A percentile compares a stretch with the other conserved stretches of the same genome.
These are phyloP conservation scores for Volucella inanis DNA, from an alignment of 2,888 invertebrate species.

Conservation along the genomic window DNA sequence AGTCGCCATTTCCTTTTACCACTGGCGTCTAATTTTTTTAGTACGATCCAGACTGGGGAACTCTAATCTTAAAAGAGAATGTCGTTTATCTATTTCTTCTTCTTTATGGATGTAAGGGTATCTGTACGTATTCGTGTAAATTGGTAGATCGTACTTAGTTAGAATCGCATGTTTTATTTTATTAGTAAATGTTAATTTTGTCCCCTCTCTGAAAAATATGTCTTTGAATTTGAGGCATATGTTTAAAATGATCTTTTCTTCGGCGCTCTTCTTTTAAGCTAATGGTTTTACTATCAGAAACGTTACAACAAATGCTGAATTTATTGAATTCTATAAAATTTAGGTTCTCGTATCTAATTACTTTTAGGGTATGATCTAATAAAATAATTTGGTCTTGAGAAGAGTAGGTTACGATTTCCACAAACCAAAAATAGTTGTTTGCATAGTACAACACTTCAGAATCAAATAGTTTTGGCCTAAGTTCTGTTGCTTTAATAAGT, in stretches of 20 bases:
- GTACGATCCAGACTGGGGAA: not conserved
- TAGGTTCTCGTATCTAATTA: not conserved
- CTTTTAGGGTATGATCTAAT: constrained; percentile 7
- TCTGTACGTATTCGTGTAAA: constrained; percentile 77
- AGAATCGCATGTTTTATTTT: constrained; percentile 78
- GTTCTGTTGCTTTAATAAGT: not conserved
- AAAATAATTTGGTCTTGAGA: not conserved
- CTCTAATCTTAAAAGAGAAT: constrained; percentile 74
- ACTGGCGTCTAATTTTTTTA: constrained; percentile 2
- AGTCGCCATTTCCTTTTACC: not conserved
- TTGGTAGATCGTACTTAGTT: constrained; percentile 75
- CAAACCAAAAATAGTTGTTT: constrained; percentile 9
- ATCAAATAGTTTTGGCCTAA: constrained; percentile 11
- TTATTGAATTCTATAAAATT: not conserved
- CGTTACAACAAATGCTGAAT: constrained; percentile 3
- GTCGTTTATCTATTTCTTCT: constrained; percentile 77
- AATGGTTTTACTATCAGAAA: constrained; percentile 4
- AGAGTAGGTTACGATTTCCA: constrained; percentile 13
- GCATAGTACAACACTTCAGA: constrained; percentile 17
- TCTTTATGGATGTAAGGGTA: constrained; percentile 77
- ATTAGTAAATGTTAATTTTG: constrained; percentile 3
- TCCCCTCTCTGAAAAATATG: not conserved
- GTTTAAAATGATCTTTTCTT: not conserved
- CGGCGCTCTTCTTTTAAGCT: not conserved
- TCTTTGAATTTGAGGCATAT: too few species aligned